Conservation (phyloP, 2,113 vertebrate genomes). For the Paramisgurnus dabryanus region DNA sequence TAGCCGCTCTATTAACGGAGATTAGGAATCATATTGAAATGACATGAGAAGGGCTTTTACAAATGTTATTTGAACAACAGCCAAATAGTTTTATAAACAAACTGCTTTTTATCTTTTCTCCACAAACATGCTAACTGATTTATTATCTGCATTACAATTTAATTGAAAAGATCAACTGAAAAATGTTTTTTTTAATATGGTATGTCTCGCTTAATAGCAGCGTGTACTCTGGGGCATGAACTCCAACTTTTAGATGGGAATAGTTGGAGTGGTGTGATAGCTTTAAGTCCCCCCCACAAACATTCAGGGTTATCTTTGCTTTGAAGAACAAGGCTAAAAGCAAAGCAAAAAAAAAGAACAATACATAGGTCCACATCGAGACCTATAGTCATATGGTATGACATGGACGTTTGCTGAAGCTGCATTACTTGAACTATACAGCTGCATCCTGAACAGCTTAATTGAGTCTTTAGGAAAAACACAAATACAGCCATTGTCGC, state of each 20-base stretch:
- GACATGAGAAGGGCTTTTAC: slow-evolving; percentile 35
- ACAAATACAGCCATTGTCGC: slow-evolving; percentile 48
- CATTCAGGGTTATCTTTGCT: slow-evolving; percentile 53
- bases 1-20: slow-evolving; percentile 35
- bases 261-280: slow-evolving; percentile 31
- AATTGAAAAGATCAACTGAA: too few species aligned
- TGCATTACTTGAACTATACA: slow-evolving; percentile 62
- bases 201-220: too few species aligned
- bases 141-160: too few species aligned
- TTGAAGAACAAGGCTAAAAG: slow-evolving; percentile 17
- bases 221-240: background rate
- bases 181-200: too few species aligned
- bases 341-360: slow-evolving; percentile 57
- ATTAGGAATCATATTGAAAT: slow-evolving; percentile 45
- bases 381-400: background rate
- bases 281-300: slow-evolving; percentile 19
- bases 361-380: slow-evolving; percentile 51
- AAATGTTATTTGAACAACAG: slow-evolving; percentile 35
- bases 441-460: slow-evolving; percentile 71
- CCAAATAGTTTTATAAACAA: slow-evolving; percentile 48
- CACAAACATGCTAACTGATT: slow-evolving; percentile 27
- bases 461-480: slow-evolving; percentile 53
- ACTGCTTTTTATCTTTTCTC: slow-evolving; percentile 7
- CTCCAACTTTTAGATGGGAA: slow-evolving; percentile 40
- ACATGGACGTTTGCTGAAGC: slow-evolving; percentile 47